Percentiles rank a stretch among this genome's conserved stretches.
Evolutionary conservation across 2,888 invertebrate species (phyloP).

Genomic region (Bombylius major): DNA sequence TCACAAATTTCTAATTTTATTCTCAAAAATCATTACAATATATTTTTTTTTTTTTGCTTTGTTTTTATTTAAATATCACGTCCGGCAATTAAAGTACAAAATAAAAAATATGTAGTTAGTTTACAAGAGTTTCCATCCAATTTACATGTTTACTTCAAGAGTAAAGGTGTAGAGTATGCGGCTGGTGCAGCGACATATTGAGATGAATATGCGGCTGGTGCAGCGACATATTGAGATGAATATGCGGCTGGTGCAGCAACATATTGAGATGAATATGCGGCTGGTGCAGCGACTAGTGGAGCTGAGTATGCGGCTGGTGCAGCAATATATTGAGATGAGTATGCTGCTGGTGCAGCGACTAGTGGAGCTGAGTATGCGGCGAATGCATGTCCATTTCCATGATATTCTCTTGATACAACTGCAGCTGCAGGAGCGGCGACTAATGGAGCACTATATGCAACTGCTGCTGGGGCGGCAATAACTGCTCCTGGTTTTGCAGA

Average conservation of each 20-base stretch:
- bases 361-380: constrained; percentile 14
- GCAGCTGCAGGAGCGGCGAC: constrained; percentile 37
- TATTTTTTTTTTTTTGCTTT: too few relatives aligned
- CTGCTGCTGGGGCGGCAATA: background rate
- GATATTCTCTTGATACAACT: constrained; percentile 41
- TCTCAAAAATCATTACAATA: too few relatives aligned
- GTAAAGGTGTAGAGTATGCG: background rate
- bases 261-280: constrained; percentile 1
- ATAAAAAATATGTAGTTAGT: too few relatives aligned
- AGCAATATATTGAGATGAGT: background rate
- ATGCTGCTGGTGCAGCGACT: constrained; percentile 8
- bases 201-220: too few relatives aligned
- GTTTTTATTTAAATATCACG: too few relatives aligned
- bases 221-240: too few relatives aligned
- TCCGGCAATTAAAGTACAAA: too few relatives aligned
- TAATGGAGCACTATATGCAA: constrained; percentile 18
- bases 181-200: too few relatives aligned
- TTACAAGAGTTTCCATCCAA: too few relatives aligned
- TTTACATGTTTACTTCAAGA: background rate
- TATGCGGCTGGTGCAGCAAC: constrained; percentile 12
- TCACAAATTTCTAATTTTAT: too few relatives aligned
- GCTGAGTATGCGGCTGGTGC: constrained; percentile 19
- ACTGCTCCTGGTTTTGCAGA: constrained; percentile 1
- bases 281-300: constrained; percentile 12
- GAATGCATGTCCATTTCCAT: constrained; percentile 23